Evolutionary conservation across 2,888 invertebrate species (phyloP).

Genomic region (Capitulum mitella): DNA sequence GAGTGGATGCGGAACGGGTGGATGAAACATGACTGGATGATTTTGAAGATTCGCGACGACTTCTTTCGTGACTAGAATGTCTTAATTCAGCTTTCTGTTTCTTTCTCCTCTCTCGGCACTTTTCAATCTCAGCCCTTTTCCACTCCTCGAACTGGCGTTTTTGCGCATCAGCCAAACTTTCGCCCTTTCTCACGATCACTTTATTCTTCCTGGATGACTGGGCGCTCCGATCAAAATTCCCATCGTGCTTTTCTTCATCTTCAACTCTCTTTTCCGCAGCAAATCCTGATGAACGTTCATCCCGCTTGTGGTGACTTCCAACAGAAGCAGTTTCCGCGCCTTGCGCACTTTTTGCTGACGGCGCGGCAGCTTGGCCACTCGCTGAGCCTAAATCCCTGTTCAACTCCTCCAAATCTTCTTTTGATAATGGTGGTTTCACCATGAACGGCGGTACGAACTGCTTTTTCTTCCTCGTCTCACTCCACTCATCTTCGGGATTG

Average conservation of each 20-base stretch:
- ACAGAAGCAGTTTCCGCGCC: neutral
- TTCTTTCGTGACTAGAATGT: neutral
- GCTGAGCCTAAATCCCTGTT: neutral
- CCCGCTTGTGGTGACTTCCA: too few relatives aligned
- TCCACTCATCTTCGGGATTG: slow-evolving; percentile 1
- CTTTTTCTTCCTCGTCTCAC: neutral
- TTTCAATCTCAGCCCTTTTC: neutral
- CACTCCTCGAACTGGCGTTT: neutral
- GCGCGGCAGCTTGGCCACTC: neutral
- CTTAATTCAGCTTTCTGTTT: neutral
- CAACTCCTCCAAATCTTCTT: slow-evolving; percentile 8
- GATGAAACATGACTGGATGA: neutral
- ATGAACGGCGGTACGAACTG: slow-evolving; percentile 5
- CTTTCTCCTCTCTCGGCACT: neutral
- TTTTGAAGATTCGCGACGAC: neutral
- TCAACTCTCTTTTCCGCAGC: too few relatives aligned
- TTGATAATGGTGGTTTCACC: neutral
- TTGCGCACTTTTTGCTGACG: neutral
- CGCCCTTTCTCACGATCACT: neutral
- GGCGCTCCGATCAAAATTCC: too few relatives aligned
- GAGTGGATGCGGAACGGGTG: too few relatives aligned
- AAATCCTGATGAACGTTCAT: too few relatives aligned
- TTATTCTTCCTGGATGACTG: neutral
- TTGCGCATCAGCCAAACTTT: neutral
- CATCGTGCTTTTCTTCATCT: too few relatives aligned